Conservation (phyloP, 1,140 invertebrate species). For the Teleopsis dalmanni region DNA sequence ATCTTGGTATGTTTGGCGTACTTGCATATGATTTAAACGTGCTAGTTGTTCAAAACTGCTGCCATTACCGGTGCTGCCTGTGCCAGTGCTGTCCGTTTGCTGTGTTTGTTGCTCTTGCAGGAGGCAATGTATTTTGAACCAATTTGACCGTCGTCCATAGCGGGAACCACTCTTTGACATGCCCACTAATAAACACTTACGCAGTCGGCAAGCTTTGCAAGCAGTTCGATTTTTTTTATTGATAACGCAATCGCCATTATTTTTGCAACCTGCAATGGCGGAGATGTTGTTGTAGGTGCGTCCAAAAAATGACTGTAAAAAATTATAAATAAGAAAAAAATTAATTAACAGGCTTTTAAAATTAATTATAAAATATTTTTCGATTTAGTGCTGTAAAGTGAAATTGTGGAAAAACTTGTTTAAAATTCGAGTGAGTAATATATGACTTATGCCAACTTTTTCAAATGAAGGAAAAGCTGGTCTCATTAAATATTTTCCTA, state of each 20-base stretch:
- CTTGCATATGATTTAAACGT: slow-evolving; percentile 38
- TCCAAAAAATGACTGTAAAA: slow-evolving; percentile 90
- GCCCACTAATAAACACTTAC: slow-evolving; percentile 87
- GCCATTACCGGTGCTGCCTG: slow-evolving; percentile 27
- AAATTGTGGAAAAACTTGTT: too few relatives aligned
- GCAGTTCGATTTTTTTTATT: slow-evolving; percentile 94
- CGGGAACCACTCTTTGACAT: slow-evolving; percentile 95
- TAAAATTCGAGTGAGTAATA: too few relatives aligned
- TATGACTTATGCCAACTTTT: too few relatives aligned
- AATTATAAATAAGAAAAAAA: too few relatives aligned
- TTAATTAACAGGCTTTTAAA: too few relatives aligned
- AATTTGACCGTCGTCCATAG: slow-evolving; percentile 85
- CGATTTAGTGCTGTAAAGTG: too few relatives aligned
- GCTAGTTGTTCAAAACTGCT: slow-evolving; percentile 41
- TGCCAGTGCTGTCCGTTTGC: slow-evolving; percentile 7
- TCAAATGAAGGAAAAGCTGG: too few relatives aligned
- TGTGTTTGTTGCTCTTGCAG: slow-evolving; percentile 62
- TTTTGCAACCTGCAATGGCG: slow-evolving; percentile 87
- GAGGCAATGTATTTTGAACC: slow-evolving; percentile 90
- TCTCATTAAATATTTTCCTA: too few relatives aligned
- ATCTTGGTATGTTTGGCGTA: slow-evolving; percentile 39
- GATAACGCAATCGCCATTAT: slow-evolving; percentile 87
- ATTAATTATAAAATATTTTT: too few relatives aligned
- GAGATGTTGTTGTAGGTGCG: slow-evolving; percentile 91
- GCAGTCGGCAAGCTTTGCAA: slow-evolving; percentile 88